phyloP scores from a whole-genome alignment of 2,797 vertebrate species.

The Rhynchotus rufescens region DNA sequence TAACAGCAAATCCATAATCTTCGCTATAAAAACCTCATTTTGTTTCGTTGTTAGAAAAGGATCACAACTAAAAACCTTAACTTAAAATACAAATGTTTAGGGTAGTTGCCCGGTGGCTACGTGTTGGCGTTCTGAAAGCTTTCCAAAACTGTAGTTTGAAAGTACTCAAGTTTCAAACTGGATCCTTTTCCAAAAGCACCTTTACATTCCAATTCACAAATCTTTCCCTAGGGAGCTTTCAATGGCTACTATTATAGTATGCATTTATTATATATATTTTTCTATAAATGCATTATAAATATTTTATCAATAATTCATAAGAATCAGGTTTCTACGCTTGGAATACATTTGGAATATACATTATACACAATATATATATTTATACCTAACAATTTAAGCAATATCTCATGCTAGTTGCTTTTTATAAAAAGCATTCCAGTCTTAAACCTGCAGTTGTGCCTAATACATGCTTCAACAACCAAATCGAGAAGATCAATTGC shows the following conservation, averaged over 20 bases:
- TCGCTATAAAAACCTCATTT: conserved; percentile 78
- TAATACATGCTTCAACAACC: conserved; percentile 79
- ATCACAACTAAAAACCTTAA: conserved; percentile 70
- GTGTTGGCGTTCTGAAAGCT: conserved; percentile 70
- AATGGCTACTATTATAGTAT: conserved; percentile 71
- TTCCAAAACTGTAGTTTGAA: conserved; percentile 25
- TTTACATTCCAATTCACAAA: conserved; percentile 51
- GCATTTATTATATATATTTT: conserved; percentile 77
- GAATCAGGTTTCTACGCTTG: conserved; percentile 82
- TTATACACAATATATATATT: conserved; percentile 82
- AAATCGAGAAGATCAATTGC: conserved; percentile 67
- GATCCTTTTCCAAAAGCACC: conserved; percentile 74
- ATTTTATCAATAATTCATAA: conserved; percentile 81
- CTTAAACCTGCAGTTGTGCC: conserved; percentile 75
- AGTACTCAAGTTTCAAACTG: conserved; percentile 61
- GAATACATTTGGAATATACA: conserved; percentile 85
- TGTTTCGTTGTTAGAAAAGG: conserved; percentile 63
- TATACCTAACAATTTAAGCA: conserved; percentile 83
- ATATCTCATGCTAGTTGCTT: conserved; percentile 84
- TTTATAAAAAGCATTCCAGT: conserved; percentile 81
- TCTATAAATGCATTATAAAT: conserved; percentile 86
- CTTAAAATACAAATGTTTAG: conserved; percentile 79
- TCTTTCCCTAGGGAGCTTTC: conserved; percentile 72
- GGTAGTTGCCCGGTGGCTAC: conserved; percentile 83
- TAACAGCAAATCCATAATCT: conserved; percentile 76